A percentile compares a stretch with the other conserved stretches of the same genome.
These are phyloP conservation scores for Toxotes chatareus DNA, from an alignment of 2,113 vertebrate genomes.

Conservation along the genomic window DNA sequence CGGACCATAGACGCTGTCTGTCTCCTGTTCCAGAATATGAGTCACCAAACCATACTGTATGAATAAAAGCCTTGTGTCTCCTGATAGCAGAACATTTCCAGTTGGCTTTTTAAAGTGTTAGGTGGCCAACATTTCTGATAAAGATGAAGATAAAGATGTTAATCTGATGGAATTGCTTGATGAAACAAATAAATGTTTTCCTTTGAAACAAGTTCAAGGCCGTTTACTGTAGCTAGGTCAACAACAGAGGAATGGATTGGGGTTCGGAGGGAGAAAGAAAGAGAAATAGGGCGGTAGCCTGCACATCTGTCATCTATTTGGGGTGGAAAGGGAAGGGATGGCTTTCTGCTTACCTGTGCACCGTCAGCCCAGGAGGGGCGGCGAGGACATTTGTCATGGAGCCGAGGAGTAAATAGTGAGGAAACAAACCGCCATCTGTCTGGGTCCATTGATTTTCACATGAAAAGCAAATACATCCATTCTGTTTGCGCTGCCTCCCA, in stretches of 20 bases:
- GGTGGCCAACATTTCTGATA: constrained; percentile 23
- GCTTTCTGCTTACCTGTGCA: constrained; percentile 75
- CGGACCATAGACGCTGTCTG: constrained; percentile 45
- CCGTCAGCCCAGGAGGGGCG: constrained; percentile 51
- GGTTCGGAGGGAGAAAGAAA: constrained; percentile 8
- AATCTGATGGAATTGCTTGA: neutral
- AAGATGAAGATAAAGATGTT: constrained; percentile 13
- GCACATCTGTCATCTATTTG: constrained; percentile 68
- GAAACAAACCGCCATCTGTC: constrained; percentile 81
- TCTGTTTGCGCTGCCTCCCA: constrained; percentile 73
- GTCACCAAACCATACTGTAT: constrained; percentile 49
- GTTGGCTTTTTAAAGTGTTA: constrained; percentile 7
- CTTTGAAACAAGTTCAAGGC: constrained; percentile 33
- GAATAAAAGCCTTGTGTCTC: constrained; percentile 49
- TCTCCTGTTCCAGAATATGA: constrained; percentile 60
- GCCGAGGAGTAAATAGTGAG: constrained; percentile 75
- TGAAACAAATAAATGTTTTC: constrained; percentile 10
- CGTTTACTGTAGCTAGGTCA: constrained; percentile 37
- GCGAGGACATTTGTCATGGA: constrained; percentile 77
- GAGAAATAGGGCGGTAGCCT: constrained; percentile 27
- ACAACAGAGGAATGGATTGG: constrained; percentile 3
- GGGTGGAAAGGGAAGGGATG: constrained; percentile 42
- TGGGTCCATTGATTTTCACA: constrained; percentile 80
- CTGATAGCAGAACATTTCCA: constrained; percentile 25
- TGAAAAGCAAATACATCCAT: constrained; percentile 81